Evolutionary conservation across 2,113 vertebrate species (phyloP), one percentile per base, ranked within the genome.

Genomic region (Nibea albiflora): DNA sequence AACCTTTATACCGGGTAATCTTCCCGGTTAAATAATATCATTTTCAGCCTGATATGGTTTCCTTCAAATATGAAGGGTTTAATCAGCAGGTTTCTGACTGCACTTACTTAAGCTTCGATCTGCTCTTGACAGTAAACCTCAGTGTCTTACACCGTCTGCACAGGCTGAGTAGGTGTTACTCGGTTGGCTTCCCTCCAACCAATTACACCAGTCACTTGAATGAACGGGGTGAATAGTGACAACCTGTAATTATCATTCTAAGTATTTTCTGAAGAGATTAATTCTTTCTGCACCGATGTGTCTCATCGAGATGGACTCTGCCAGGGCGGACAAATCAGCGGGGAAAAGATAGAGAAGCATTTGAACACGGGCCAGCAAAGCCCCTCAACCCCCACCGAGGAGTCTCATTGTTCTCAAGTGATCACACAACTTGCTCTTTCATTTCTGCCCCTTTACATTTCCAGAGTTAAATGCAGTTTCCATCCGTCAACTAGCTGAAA

Each of bases 201-300:
- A 88, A 92, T 94, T 92, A 93, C 87, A 92, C 72, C 83, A 87
- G 75, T 87, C 90, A 88, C 69, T 87, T 69, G 52, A 82, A 88
- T 67, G 78, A 91, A 88, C 57, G 8, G 46, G 63, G 83, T 52
- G 66, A 61, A 83, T 61, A 67, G 68, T 90, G 92, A 94, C 90
- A 94, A 93, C 85, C 87, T 85, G 82, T 79, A 93, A 94, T 94
- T 93, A 94, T 92, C 87, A 84, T 78, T 79, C 56, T 69, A 80
- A 84, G 81, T 85, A 80, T 91, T 83, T 92, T 89, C 88, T 85
- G 66, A 90, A 53, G 86, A 90, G 78, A 90, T 88, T 76, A 42
- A 78, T 90, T 92, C 67, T 85, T 90, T 91, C 77, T 77, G 72
- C 76, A 84, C 66, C 54, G 65, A 71, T 82, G 83, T 83, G 73